These are phyloP conservation scores for Castor canadensis DNA, from an alignment of 2,113 vertebrate genomes.

Conservation along the genomic window DNA sequence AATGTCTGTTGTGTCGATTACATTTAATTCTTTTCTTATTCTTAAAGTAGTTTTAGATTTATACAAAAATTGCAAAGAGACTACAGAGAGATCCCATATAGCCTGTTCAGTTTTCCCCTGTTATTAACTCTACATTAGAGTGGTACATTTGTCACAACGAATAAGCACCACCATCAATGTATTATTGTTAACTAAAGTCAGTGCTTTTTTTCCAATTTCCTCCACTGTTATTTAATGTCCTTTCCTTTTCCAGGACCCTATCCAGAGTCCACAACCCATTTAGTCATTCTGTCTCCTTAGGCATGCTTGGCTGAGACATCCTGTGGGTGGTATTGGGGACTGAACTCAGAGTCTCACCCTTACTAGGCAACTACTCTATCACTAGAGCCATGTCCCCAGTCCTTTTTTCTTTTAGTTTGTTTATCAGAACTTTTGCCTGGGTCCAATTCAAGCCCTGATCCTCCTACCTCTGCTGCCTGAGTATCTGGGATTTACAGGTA, in stretches of 20 bases:
- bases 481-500: too few relatives aligned
- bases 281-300: not conserved
- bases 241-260: not conserved
- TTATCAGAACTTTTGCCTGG: too few relatives aligned
- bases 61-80: not conserved
- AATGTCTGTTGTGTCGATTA: not conserved
- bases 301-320: not conserved
- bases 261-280: not conserved
- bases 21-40: not conserved
- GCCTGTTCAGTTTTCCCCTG: not conserved
- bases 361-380: too few relatives aligned
- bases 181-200: not conserved
- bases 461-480: too few relatives aligned
- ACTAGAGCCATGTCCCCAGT: too few relatives aligned
- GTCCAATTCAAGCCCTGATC: too few relatives aligned
- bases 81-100: not conserved
- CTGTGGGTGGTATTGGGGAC: too few relatives aligned
- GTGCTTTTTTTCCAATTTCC: not conserved
- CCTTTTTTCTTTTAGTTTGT: too few relatives aligned
- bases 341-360: too few relatives aligned
- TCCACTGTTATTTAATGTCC: not conserved
- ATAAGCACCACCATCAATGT: not conserved
- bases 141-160: not conserved
- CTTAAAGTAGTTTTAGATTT: not conserved
- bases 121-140: not conserved